Base-by-base conservation (phyloP, 2,113 vertebrate species). In the Chionis minor region DNA sequence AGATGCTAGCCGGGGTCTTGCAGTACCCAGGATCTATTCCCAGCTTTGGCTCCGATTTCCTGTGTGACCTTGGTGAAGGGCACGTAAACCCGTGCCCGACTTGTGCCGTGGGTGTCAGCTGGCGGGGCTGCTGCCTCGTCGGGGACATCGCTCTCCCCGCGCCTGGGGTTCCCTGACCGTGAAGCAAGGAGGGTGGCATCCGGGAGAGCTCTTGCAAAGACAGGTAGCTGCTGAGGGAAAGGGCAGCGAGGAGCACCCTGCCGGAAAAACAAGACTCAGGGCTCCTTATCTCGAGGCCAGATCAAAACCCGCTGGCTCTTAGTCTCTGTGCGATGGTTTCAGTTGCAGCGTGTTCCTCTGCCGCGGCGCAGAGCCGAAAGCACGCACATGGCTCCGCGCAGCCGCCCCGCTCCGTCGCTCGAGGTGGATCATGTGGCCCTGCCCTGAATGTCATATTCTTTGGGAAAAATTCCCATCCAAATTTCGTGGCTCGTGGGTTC, bases 351-450 rank as follows among this genome's bases (percentile, higher is more conserved):
- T 7, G 61, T 75, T 79, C 40, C 78, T 56, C 40, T 16, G 81
- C 38, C 1, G 0, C 2, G 2, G 56, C 81, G 92, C 40, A 61
- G 81, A 51, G 81, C 81, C 12, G 52, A 19, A 20, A n/a, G 32
- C 72, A 6, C 47, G 12, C 61, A 1, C 70, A 3, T 1, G 27
- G 70, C 61, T 71, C 66, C 12, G 0, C 5, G 1, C 49, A 17
- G 40, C 71, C 38, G 2, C 42, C 0, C 2, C 3, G 1, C 88
- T 32, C 61, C 3, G 1, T 15, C 16, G 9, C 89, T 32, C 5
- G 32, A 8, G 78, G 7, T 8, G 42, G 45, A 81, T 83, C 86
- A 27, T 12, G 78, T 61, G 55, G 89, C 78, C 77, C 66, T 83
- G 66, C 78, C 91, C 49, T 58, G 69, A 77, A 92, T 44, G 42